Percentiles rank a stretch among this genome's conserved stretches.
phyloP scores from a whole-genome alignment of 2,113 vertebrate species.

The Scatophagus argus region DNA sequence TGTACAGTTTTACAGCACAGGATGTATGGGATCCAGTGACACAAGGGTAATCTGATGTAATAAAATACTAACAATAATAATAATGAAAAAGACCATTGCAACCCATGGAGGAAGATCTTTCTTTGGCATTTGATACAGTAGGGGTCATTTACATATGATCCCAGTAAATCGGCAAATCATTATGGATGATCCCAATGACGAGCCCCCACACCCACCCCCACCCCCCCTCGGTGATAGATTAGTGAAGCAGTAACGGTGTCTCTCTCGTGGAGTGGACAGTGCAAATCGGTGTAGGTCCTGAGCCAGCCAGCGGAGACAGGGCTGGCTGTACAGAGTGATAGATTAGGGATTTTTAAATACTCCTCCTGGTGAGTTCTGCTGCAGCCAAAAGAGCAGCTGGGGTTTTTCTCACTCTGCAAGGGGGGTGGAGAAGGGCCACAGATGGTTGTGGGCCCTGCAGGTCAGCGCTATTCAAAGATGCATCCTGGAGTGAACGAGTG shows the following conservation, averaged over 20 bases:
- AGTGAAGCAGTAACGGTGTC: conserved; percentile 50
- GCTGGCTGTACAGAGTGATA: conserved; percentile 69
- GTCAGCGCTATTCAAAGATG: conserved; percentile 67
- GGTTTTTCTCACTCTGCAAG: conserved; percentile 58
- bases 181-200: conserved; percentile 60
- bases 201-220: no score
- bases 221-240: conserved; percentile 51
- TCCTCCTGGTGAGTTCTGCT: conserved; percentile 70
- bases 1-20: conserved; percentile 58
- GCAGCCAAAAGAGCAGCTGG: conserved; percentile 78
- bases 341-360: conserved; percentile 80
- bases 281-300: conserved; percentile 60
- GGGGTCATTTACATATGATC: conserved; percentile 61
- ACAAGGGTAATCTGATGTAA: conserved; percentile 57
- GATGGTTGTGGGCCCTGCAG: conserved; percentile 69
- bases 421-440: conserved; percentile 60
- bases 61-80: conserved; percentile 60
- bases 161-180: conserved; percentile 59
- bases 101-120: conserved; percentile 15
- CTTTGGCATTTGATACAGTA: conserved; percentile 40
- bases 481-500: conserved; percentile 60
- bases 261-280: conserved; percentile 58
- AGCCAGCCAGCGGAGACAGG: conserved; percentile 60
- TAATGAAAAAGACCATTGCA: conserved; percentile 22
- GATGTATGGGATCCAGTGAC: conserved; percentile 57